These are phyloP conservation scores for Antennarius striatus DNA, from an alignment of 2,113 vertebrate genomes.

Conservation along the genomic window DNA sequence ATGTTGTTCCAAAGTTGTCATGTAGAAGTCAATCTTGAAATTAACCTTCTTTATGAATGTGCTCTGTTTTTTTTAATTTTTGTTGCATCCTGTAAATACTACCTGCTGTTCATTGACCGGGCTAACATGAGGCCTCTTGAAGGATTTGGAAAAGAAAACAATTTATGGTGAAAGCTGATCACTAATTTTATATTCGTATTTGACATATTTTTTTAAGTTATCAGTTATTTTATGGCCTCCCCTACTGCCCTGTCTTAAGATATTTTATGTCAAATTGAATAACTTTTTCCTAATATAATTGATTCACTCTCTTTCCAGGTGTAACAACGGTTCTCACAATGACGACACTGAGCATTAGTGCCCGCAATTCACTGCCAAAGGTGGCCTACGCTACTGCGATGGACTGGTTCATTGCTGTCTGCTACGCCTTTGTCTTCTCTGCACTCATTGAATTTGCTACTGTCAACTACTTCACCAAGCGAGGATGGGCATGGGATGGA, in stretches of 20 bases:
- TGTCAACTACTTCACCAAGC: conserved; percentile 99
- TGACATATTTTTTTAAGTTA: too few species aligned
- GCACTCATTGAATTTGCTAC: conserved; percentile 98
- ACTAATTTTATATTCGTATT: too few species aligned
- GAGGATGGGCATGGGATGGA: conserved; percentile 98
- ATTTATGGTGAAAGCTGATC: too few species aligned
- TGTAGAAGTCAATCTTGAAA: too few species aligned
- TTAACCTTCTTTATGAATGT: too few species aligned
- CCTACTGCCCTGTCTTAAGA: too few species aligned
- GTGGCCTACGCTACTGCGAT: conserved; percentile 98
- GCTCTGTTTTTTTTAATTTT: too few species aligned
- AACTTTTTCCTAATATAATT: too few species aligned
- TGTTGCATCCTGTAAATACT: too few species aligned
- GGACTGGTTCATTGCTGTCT: conserved; percentile 99
- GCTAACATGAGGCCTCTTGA: background rate
- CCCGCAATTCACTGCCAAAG: conserved; percentile 96
- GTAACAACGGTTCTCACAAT: conserved; percentile 98
- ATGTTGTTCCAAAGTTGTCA: too few species aligned
- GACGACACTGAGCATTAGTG: conserved; percentile 98
- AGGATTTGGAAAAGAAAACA: background rate
- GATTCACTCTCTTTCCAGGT: conserved; percentile 73
- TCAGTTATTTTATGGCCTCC: too few species aligned
- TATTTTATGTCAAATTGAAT: too few species aligned
- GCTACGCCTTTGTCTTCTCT: conserved; percentile 98
- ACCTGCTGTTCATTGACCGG: background rate